These are phyloP conservation scores for roundworm (Caenorhabditis elegans) DNA, from an alignment of 1,140 invertebrate genomes.

Conservation along the genomic window WBcel235 BX284603.4:9133501-9134000, in stretches of 20 bases:
- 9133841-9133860: slow-evolving; percentile 12
- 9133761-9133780: too few relatives aligned
- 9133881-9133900: background rate
- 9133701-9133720: slow-evolving; percentile 32
- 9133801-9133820: too few relatives aligned
- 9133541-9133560: too few relatives aligned
- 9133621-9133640: too few relatives aligned
- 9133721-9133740: slow-evolving; percentile 30
- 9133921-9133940: slow-evolving; percentile 32
- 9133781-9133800: background rate
- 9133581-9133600: too few relatives aligned
- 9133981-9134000: too few relatives aligned
- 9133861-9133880: too few relatives aligned
- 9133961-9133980: too few relatives aligned
- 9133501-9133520: too few relatives aligned
- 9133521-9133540: too few relatives aligned
- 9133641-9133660: background rate
- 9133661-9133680: slow-evolving; percentile 32
- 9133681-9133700: background rate
- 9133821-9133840: background rate
- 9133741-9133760: slow-evolving; percentile 30
- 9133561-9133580: too few relatives aligned
- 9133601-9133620: too few relatives aligned
- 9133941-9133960: background rate
- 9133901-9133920: background rate